phyloP scores from a whole-genome alignment of 2,797 vertebrate genomes.

The Phalloptychus januarius region DNA sequence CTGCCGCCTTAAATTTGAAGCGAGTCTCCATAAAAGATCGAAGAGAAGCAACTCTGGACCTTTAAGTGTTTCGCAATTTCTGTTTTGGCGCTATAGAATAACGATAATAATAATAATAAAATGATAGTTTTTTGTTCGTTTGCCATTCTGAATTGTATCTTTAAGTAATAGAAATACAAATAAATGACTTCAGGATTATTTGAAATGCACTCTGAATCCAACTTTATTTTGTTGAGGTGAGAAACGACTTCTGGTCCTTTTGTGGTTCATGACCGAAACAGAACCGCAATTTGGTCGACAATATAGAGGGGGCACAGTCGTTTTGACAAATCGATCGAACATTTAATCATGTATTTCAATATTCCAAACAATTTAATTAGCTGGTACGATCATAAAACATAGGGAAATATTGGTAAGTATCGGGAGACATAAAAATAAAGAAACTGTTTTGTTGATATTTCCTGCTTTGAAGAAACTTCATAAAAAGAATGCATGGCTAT shows the following conservation, averaged over 20 bases:
- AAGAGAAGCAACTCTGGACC: slow-evolving; percentile 56
- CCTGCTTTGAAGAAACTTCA: neutral
- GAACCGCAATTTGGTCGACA: slow-evolving; percentile 5
- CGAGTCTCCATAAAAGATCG: slow-evolving; percentile 39
- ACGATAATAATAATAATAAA: too few species aligned
- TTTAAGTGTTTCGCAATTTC: slow-evolving; percentile 52
- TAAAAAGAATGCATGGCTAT: neutral
- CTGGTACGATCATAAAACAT: neutral
- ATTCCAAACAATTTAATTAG: slow-evolving; percentile 9
- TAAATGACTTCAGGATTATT: neutral
- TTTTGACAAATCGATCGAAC: slow-evolving; percentile 29
- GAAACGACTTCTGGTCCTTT: neutral
- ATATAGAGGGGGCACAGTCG: slow-evolving; percentile 16
- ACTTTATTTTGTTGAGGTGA: neutral
- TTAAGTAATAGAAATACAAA: neutral
- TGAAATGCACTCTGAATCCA: neutral
- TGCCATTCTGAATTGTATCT: neutral
- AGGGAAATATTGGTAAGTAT: neutral
- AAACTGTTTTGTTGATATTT: neutral
- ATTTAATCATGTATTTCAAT: neutral
- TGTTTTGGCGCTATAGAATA: slow-evolving; percentile 45
- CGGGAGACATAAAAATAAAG: neutral
- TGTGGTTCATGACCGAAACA: slow-evolving; percentile 30
- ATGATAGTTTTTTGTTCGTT: neutral
- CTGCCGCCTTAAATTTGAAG: slow-evolving; percentile 67